A percentile compares a stretch with the other conserved stretches of the same genome.
phyloP scores from a whole-genome alignment of 2,888 invertebrate species.

The Ptychoptera albimana region DNA sequence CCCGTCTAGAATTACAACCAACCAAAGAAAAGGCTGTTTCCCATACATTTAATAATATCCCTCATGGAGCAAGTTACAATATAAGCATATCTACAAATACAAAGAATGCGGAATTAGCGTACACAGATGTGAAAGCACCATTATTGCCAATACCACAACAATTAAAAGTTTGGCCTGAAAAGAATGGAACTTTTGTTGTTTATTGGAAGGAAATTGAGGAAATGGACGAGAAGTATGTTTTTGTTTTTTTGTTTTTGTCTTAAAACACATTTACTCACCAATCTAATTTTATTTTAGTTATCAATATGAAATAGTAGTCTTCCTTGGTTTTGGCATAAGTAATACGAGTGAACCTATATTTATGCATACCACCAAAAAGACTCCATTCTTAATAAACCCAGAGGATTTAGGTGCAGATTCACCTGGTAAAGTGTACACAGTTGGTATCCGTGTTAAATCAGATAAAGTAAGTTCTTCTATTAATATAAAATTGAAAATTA shows the following conservation, averaged over 20 bases:
- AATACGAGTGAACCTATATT: slow-evolving; percentile 32
- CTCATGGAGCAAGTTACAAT: slow-evolving; percentile 36
- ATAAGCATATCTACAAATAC: slow-evolving; percentile 31
- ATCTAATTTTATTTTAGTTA: slow-evolving; percentile 23
- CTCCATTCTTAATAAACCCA: slow-evolving; percentile 28
- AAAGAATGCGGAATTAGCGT: slow-evolving; percentile 23
- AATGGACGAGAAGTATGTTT: slow-evolving; percentile 5
- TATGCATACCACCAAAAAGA: slow-evolving; percentile 31
- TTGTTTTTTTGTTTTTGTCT: neutral
- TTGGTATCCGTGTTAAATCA: slow-evolving; percentile 45
- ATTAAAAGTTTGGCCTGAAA: slow-evolving; percentile 39
- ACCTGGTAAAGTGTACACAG: slow-evolving; percentile 36
- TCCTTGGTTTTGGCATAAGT: slow-evolving; percentile 35
- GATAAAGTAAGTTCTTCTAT: slow-evolving; percentile 19
- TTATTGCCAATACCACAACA: slow-evolving; percentile 45
- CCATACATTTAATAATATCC: slow-evolving; percentile 37
- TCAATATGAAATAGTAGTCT: slow-evolving; percentile 49
- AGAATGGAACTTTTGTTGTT: slow-evolving; percentile 45
- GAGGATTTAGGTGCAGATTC: slow-evolving; percentile 32
- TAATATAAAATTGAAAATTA: neutral
- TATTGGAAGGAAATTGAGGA: slow-evolving; percentile 42
- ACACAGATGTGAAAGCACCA: slow-evolving; percentile 36
- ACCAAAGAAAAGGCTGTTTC: slow-evolving; percentile 33
- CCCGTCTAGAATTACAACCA: slow-evolving; percentile 33
- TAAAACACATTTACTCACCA: neutral